Percentiles rank a stretch among this genome's conserved stretches.
Evolutionary conservation across 2,888 invertebrate species (phyloP).

Genomic region (Cheilosia variabilis): DNA sequence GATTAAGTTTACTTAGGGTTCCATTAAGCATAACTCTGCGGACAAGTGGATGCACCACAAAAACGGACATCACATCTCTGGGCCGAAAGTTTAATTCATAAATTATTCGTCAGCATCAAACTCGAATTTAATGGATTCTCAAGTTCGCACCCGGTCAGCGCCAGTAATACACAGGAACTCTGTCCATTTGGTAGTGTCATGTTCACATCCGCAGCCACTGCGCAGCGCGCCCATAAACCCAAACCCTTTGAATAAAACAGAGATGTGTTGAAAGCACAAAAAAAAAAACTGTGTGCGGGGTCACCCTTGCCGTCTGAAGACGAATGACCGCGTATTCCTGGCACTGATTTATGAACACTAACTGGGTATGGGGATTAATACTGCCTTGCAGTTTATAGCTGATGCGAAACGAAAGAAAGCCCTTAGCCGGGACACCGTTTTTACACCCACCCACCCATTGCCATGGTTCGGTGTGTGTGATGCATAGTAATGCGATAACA

Average conservation of each 20-base stretch:
- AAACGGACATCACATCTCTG: constrained; percentile 66
- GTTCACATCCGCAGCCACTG: constrained; percentile 64
- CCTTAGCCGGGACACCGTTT: constrained; percentile 30
- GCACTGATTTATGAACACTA: constrained; percentile 76
- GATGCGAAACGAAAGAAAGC: constrained; percentile 31
- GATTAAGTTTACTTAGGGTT: constrained; percentile 49
- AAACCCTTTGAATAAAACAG: constrained; percentile 14
- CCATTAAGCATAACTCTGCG: constrained; percentile 65
- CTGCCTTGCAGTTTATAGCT: constrained; percentile 52
- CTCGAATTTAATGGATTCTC: constrained; percentile 66
- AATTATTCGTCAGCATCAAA: constrained; percentile 73
- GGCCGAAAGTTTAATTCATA: constrained; percentile 67
- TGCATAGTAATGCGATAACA: constrained; percentile 73
- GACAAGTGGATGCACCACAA: constrained; percentile 57
- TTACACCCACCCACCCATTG: constrained; percentile 21
- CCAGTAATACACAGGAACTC: constrained; percentile 46
- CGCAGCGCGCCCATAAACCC: neutral
- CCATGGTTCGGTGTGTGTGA: constrained; percentile 55
- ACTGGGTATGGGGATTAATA: constrained; percentile 62
- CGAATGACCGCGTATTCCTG: constrained; percentile 75
- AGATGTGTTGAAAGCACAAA: constrained; percentile 38
- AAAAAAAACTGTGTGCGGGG: neutral
- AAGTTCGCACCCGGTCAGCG: constrained; percentile 31
- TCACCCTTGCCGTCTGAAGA: constrained; percentile 34
- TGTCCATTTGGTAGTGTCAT: constrained; percentile 72